These are phyloP conservation scores for Rotaria magnacalcarata DNA, from an alignment of 2,888 invertebrate species.

Conservation along the genomic window DNA sequence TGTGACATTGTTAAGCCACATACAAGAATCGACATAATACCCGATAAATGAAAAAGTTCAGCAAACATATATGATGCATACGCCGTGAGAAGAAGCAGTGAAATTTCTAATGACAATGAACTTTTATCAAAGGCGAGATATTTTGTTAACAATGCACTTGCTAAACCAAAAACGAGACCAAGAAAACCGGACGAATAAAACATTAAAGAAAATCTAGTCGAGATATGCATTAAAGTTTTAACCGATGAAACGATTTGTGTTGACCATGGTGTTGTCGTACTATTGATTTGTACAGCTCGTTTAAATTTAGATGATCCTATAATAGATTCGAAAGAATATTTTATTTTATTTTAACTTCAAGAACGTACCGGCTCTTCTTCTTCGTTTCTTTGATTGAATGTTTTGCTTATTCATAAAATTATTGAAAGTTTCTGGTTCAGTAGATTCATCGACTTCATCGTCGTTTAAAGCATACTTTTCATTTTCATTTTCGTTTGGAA, in stretches of 20 bases:
- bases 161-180: slow-evolving; percentile 85
- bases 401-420: too few relatives aligned
- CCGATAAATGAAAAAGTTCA: slow-evolving; percentile 88
- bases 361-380: neutral
- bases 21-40: slow-evolving; percentile 96
- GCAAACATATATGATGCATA: slow-evolving; percentile 96
- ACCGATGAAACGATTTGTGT: neutral
- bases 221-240: slow-evolving; percentile 63
- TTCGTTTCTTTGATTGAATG: neutral
- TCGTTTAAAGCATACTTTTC: neutral
- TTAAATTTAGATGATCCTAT: neutral
- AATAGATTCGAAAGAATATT: neutral
- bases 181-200: slow-evolving; percentile 97
- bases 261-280: neutral
- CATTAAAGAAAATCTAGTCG: slow-evolving; percentile 84
- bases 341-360: too few relatives aligned
- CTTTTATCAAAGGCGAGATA: slow-evolving; percentile 84
- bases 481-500: neutral
- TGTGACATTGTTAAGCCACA: slow-evolving; percentile 99
- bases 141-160: slow-evolving; percentile 71
- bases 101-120: slow-evolving; percentile 87
- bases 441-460: neutral
- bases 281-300: neutral
- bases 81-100: slow-evolving; percentile 94
- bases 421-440: neutral